Percentiles rank a stretch among this genome's conserved stretches.
phyloP scores from a whole-genome alignment of 2,797 vertebrate genomes.

The Sebastes hubbsi region DNA sequence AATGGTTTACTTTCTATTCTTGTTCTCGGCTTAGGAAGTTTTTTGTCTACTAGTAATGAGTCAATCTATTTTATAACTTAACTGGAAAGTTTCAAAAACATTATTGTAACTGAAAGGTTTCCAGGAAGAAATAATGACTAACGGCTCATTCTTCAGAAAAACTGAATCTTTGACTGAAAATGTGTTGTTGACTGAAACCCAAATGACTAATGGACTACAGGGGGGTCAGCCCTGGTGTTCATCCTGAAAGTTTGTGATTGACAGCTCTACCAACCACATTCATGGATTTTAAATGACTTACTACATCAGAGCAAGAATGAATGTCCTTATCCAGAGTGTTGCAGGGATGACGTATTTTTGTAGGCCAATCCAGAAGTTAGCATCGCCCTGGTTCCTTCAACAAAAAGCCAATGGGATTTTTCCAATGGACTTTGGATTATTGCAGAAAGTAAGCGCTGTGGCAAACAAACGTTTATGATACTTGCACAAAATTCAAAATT shows the following conservation, averaged over 20 bases:
- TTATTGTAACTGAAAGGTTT: neutral
- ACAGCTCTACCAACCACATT: constrained; percentile 25
- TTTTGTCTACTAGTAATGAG: neutral
- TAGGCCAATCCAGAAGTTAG: neutral
- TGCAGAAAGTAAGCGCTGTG: no score
- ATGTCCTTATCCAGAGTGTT: no score
- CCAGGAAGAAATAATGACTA: neutral
- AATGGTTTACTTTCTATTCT: constrained; percentile 47
- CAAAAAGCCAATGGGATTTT: neutral
- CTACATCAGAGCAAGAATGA: neutral
- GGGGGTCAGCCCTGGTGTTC: neutral
- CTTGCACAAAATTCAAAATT: neutral
- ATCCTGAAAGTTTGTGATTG: constrained; percentile 15
- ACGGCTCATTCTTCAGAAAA: constrained; percentile 1
- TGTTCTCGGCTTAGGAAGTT: constrained; percentile 1
- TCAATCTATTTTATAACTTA: neutral
- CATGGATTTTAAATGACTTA: constrained; percentile 24
- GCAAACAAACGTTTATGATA: neutral
- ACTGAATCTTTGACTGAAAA: neutral
- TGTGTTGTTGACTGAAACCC: neutral
- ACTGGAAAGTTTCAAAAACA: neutral
- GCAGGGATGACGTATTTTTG: neutral
- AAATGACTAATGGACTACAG: neutral
- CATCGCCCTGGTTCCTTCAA: neutral
- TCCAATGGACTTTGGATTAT: neutral